A percentile compares a stretch with the other conserved stretches of the same genome.
Evolutionary conservation across 2,113 vertebrate species (phyloP).

Genomic region (Reinhardtius hippoglossoides): DNA sequence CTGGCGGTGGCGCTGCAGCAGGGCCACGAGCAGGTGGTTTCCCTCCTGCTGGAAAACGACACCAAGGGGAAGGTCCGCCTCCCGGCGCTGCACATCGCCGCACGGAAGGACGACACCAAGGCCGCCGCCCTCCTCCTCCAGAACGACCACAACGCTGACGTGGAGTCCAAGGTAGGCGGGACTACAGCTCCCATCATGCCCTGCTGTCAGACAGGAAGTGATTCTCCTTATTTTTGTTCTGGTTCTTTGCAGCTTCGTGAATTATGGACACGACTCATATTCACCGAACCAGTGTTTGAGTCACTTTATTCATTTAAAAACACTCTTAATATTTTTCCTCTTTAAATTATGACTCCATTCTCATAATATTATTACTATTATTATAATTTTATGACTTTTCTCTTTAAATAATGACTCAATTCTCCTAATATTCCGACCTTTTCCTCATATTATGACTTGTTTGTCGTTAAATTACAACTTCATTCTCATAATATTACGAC

Average conservation of each 20-base stretch:
- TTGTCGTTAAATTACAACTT: too few species aligned
- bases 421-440: too few species aligned
- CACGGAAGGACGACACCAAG: conserved; percentile 97
- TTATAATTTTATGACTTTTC: too few species aligned
- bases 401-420: too few species aligned
- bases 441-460: too few species aligned
- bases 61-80: conserved; percentile 98
- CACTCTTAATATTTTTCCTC: too few species aligned
- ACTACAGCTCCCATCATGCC: conserved; percentile 5
- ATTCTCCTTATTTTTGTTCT: not conserved
- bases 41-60: conserved; percentile 96
- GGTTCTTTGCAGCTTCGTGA: not conserved
- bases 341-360: too few species aligned
- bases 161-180: conserved; percentile 94
- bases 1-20: conserved; percentile 97
- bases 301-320: too few species aligned
- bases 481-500: too few species aligned
- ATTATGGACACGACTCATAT: not conserved
- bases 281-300: too few species aligned
- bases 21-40: conserved; percentile 97
- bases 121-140: conserved; percentile 95
- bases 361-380: too few species aligned
- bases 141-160: conserved; percentile 95
- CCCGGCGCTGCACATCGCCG: conserved; percentile 96
- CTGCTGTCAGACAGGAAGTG: not conserved